phyloP scores from a whole-genome alignment of 2,888 invertebrate species.

The Smittia aterrima region DNA sequence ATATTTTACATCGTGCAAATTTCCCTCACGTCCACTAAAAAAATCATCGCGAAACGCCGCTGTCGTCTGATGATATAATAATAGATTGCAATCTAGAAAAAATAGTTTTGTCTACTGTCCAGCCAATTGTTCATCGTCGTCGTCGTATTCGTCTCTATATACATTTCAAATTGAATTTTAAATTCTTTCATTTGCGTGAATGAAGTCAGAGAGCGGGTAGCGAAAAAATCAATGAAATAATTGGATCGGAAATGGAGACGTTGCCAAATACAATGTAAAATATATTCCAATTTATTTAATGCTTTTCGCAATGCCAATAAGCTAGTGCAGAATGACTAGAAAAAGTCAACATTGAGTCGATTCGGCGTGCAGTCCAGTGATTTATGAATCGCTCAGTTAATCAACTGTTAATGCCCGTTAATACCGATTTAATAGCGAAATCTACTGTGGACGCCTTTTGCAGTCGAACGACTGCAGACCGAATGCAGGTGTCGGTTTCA shows the following conservation, averaged over 20 bases:
- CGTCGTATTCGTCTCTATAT: neutral
- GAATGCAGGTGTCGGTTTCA: conserved; percentile 25
- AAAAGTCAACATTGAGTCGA: neutral
- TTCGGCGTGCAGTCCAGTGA: conserved; percentile 9
- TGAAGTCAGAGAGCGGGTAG: conserved; percentile 6
- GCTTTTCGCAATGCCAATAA: neutral
- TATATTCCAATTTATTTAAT: conserved; percentile 7
- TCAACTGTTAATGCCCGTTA: conserved; percentile 29
- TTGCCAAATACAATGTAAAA: conserved; percentile 40
- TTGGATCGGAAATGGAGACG: conserved; percentile 40
- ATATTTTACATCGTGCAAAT: too few species aligned
- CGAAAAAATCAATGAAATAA: conserved; percentile 37
- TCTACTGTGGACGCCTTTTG: conserved; percentile 9
- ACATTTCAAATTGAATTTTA: conserved; percentile 26
- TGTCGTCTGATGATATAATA: conserved; percentile 30
- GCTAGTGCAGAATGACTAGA: neutral
- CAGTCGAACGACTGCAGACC: neutral
- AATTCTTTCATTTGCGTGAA: conserved; percentile 40
- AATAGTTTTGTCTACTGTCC: conserved; percentile 33
- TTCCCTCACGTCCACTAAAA: too few species aligned
- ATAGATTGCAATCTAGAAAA: conserved; percentile 30
- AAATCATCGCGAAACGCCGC: neutral
- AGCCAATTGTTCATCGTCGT: neutral
- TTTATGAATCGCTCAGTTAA: conserved; percentile 34
- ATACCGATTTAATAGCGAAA: conserved; percentile 13